Conservation (phyloP, 2,797 vertebrate species). For the Gambelia wislizenii region DNA sequence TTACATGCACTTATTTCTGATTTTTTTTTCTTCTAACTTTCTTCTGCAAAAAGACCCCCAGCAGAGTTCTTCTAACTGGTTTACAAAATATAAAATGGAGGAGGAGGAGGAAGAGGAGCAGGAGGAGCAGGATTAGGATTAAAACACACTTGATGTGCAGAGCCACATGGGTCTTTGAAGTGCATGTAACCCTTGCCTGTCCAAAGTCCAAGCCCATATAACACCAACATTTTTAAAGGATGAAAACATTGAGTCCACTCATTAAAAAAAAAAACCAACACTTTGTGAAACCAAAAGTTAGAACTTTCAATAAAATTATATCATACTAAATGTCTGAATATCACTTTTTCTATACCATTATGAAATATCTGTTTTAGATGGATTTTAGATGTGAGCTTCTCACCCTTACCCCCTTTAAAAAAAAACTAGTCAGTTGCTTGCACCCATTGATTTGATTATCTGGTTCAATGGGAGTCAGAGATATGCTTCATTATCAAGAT, state of each 20-base stretch:
- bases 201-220: not conserved
- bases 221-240: too few relatives aligned
- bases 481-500: constrained; percentile 67
- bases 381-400: constrained; percentile 35
- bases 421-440: constrained; percentile 26
- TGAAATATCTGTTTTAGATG: constrained; percentile 43
- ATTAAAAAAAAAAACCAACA: not conserved
- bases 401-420: not conserved
- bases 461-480: constrained; percentile 58
- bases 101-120: not conserved
- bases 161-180: not conserved
- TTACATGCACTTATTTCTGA: not conserved
- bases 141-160: not conserved
- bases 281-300: not conserved
- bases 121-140: not conserved
- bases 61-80: not conserved
- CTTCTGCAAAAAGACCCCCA: not conserved
- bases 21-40: not conserved
- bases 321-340: constrained; percentile 48
- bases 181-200: not conserved
- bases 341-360: constrained; percentile 51
- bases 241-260: too few relatives aligned
- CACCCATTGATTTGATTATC: constrained; percentile 65
- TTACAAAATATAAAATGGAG: not conserved
- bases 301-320: not conserved